Conservation (phyloP, 2,797 vertebrate species). For the Malurus splendens region DNA sequence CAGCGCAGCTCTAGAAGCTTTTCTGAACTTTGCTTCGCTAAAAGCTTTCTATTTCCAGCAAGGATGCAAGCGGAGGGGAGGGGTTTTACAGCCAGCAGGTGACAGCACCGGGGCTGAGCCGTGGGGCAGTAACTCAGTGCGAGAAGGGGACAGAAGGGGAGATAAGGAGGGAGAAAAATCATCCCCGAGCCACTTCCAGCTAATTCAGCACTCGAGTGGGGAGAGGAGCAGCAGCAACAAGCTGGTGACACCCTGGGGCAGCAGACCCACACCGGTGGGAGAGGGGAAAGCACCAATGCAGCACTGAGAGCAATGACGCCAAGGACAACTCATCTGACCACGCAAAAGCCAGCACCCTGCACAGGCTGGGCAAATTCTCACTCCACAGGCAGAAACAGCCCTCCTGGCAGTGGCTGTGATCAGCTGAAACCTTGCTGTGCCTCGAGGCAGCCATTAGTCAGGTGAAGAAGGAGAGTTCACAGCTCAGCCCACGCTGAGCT, state of each 20-base stretch:
- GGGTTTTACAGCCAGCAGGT: neutral
- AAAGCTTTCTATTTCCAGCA: conserved; percentile 28
- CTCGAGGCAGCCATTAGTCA: neutral
- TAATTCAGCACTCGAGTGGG: neutral
- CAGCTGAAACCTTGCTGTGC: neutral
- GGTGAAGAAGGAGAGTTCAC: accelerated
- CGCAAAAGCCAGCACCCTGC: accelerated
- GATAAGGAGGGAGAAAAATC: neutral
- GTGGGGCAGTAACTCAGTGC: neutral
- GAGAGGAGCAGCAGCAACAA: neutral
- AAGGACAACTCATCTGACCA: neutral
- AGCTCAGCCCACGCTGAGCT: accelerated
- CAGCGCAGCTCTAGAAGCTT: neutral
- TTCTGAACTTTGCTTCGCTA: neutral
- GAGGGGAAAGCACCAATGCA: neutral
- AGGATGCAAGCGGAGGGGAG: neutral
- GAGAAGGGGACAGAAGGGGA: neutral
- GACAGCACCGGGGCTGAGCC: neutral
- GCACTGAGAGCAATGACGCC: neutral
- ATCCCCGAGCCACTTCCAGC: neutral
- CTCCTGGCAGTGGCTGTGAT: neutral
- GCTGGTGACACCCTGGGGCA: accelerated
- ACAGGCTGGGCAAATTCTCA: neutral
- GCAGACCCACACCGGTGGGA: neutral
- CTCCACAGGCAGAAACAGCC: neutral